phyloP scores from a whole-genome alignment of 2,113 vertebrate species.

The Probosciger aterrimus region DNA sequence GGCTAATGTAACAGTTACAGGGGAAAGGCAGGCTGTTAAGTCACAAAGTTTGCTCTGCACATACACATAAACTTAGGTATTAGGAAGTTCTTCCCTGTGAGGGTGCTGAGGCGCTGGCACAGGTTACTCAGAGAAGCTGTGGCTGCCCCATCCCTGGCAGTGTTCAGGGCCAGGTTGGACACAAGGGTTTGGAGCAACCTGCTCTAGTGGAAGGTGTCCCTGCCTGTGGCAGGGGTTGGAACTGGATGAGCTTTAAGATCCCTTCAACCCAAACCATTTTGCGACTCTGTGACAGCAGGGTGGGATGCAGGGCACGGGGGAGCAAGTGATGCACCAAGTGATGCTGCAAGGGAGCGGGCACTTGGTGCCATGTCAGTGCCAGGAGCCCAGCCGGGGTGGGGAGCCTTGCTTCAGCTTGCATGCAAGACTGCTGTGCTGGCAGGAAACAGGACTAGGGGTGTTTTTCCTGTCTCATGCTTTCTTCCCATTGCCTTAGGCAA shows the following conservation, averaged over 20 bases:
- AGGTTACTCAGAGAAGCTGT: neutral
- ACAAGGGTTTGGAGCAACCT: neutral
- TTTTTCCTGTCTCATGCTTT: fast-evolving
- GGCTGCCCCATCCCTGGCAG: no score
- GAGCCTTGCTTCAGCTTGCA: neutral
- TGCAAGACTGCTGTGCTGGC: neutral
- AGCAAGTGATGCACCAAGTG: fast-evolving
- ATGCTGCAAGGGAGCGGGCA: neutral
- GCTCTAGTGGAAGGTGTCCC: neutral
- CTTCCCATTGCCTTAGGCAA: neutral
- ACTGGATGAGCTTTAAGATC: no score
- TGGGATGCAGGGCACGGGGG: fast-evolving
- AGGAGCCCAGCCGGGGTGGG: fast-evolving
- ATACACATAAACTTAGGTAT: fast-evolving
- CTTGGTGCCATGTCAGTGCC: fast-evolving
- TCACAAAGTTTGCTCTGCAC: neutral
- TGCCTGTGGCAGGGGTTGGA: neutral
- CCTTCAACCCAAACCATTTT: neutral
- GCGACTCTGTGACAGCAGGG: neutral
- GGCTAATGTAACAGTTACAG: neutral
- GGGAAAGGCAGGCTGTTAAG: neutral
- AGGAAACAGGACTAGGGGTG: fast-evolving
- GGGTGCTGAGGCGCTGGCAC: neutral
- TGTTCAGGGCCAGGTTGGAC: no score
- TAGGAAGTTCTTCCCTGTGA: neutral